Evolutionary conservation across 2,113 vertebrate genomes (phyloP).

Genomic region (Colistium nudipinnis): DNA sequence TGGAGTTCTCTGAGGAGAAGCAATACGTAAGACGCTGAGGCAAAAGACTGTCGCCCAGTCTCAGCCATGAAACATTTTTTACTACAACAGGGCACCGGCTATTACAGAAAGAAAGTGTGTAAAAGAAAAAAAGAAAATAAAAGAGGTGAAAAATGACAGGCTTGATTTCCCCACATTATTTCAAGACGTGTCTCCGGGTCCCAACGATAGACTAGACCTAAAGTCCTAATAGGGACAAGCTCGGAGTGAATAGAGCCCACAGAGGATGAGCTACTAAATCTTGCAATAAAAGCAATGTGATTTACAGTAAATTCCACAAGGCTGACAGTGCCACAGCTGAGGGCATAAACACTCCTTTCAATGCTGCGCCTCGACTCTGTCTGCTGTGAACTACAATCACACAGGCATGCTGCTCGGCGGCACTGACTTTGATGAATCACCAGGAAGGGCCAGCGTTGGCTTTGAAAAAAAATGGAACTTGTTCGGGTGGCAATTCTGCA

Average conservation of each 20-base stretch:
- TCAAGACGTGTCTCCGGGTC: constrained; percentile 96
- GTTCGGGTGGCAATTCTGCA: constrained; percentile 99
- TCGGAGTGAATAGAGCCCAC: constrained; percentile 99
- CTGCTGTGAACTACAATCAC: constrained; percentile 97
- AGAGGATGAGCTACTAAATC: constrained; percentile 99
- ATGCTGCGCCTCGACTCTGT: constrained; percentile 91
- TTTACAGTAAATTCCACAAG: constrained; percentile 99
- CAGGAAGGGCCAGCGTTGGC: constrained; percentile 99
- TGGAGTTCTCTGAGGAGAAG: constrained; percentile 28
- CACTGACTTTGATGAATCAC: constrained; percentile 99
- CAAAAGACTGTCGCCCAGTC: constrained; percentile 86
- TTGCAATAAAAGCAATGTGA: constrained; percentile 99
- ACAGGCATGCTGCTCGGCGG: constrained; percentile 93
- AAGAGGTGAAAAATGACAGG: constrained; percentile 94
- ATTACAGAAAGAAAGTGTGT: constrained; percentile 44
- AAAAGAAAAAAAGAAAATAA: too few species aligned
- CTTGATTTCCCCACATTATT: constrained; percentile 94
- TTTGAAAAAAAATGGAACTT: constrained; percentile 99
- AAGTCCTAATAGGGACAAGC: constrained; percentile 99
- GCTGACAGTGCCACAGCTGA: constrained; percentile 99
- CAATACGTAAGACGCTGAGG: constrained; percentile 78
- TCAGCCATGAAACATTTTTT: constrained; percentile 85
- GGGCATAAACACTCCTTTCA: constrained; percentile 99
- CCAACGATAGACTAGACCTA: constrained; percentile 94
- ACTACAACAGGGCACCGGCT: constrained; percentile 82